Base-by-base conservation (phyloP, 2,113 vertebrate genomes). In the Menidia beryllina region DNA sequence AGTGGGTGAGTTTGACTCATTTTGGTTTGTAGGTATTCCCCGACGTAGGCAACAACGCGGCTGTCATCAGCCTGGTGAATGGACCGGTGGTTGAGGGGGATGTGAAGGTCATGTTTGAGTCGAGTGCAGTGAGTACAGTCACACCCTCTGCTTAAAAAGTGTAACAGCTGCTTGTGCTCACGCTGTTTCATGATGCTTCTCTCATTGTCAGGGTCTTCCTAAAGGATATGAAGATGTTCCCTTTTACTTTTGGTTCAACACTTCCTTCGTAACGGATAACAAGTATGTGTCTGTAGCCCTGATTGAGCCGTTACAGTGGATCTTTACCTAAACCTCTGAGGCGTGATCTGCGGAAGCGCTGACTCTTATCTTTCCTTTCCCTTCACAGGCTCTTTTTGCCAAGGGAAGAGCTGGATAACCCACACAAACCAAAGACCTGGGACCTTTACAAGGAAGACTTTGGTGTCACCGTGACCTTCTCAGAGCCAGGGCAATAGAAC, bases 171-270 rank as follows among this genome's bases (percentile, higher is more conserved):
- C 17, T 56, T n/a, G 19, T 20, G 45, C 61, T 45, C 15, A 5
- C n/a, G 53, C 8, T 24, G 25, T 25, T 38, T 17, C 0, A 0
- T 9, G 20, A 69, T 61, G n/a, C 24, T 21, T 25, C 15, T 49
- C 8, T 39, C 66, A 5, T 0, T 38, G 74, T 23, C 62, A 99
- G 98, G 91, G 89, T 76, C 91, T 98, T 61, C 95, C 96, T 0
- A 97, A 95, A 79, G 94, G 95, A 72, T 98, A 98, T 23, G 96
- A 98, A 64, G 92, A 93, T 71, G 98, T 97, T 62, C 91, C 96
- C 0, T 99, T 98, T 90, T 99, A 95, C 89, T 98, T 99, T 78
- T 99, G 97, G 96, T 98, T 99, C 87, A 95, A 99, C 63, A 98
- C 97, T 27, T 94, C 95, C 30, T 99, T 99, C 72, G 82, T 97